These are phyloP conservation scores for Perca flavescens DNA, from an alignment of 2,113 vertebrate species.

Conservation along the genomic window DNA sequence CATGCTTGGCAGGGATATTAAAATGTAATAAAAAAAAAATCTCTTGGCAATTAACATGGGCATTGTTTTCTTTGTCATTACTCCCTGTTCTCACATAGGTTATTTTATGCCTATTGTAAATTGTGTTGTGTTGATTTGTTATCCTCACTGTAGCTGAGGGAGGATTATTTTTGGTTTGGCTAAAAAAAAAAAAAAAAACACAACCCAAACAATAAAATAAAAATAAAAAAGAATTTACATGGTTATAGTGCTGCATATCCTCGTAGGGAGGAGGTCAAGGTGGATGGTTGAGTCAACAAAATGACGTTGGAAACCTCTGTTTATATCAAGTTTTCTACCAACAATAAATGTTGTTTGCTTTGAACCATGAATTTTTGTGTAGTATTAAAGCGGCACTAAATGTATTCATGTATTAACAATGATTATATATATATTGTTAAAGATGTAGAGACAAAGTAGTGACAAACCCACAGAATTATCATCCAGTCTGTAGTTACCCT, in stretches of 20 bases:
- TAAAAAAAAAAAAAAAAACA: not conserved
- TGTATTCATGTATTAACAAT: too few species aligned
- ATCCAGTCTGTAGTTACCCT: not conserved
- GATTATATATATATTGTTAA: not conserved
- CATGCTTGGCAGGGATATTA: conserved; percentile 41
- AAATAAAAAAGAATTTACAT: not conserved
- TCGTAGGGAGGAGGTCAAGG: not conserved
- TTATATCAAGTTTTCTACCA: not conserved
- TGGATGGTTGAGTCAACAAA: not conserved
- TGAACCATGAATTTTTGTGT: not conserved
- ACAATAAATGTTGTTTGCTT: not conserved
- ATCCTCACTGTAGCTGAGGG: not conserved
- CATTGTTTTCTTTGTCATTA: conserved; percentile 24
- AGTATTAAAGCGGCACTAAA: not conserved
- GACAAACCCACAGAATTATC: not conserved
- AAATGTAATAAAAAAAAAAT: conserved; percentile 63
- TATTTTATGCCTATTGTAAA: not conserved
- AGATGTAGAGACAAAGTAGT: not conserved
- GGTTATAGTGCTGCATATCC: not conserved
- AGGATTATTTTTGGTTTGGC: not conserved
- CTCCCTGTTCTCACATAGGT: not conserved
- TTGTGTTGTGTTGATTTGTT: not conserved
- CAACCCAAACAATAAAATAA: not conserved
- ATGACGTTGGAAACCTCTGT: not conserved
- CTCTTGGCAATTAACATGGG: conserved; percentile 36